Percentiles rank a stretch among this genome's conserved stretches.
Evolutionary conservation across 2,797 vertebrate genomes (phyloP).

Genomic region (Pangasius krempfi): DNA sequence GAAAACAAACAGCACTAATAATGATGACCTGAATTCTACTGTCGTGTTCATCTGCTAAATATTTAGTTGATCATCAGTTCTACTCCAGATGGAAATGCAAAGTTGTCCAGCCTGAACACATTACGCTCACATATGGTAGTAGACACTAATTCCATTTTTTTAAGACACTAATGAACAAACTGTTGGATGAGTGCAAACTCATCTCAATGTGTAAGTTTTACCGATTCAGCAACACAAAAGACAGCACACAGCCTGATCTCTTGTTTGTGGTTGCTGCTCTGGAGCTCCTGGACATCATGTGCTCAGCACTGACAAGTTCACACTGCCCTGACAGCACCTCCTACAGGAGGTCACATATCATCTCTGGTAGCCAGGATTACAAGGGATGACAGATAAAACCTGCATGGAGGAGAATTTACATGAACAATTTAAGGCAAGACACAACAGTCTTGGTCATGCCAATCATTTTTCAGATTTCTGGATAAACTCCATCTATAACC

Average conservation of each 20-base stretch:
- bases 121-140: conserved; percentile 21
- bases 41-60: conserved; percentile 21
- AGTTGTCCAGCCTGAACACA: conserved; percentile 29
- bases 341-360: conserved; percentile 70
- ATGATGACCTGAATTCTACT: conserved; percentile 29
- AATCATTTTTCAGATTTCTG: conserved; percentile 4
- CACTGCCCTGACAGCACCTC: conserved; percentile 79
- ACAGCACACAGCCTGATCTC: conserved; percentile 32
- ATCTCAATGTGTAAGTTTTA: conserved; percentile 11
- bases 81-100: conserved; percentile 29
- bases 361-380: conserved; percentile 67
- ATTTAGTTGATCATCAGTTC: conserved; percentile 26
- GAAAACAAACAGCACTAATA: conserved; percentile 31
- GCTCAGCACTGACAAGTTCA: conserved; percentile 70
- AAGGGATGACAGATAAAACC: conserved; percentile 72
- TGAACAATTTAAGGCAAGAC: conserved; percentile 1
- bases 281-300: conserved; percentile 47
- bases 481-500: background rate
- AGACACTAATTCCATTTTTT: conserved; percentile 13
- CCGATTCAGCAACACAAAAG: conserved; percentile 37
- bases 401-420: conserved; percentile 34
- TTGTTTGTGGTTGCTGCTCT: conserved; percentile 41
- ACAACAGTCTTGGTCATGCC: background rate
- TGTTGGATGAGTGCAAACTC: conserved; percentile 16
- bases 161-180: conserved; percentile 20